A percentile compares a stretch with the other conserved stretches of the same genome.
Evolutionary conservation across 1,140 invertebrate species (phyloP).

Genomic region (Drosophila malerkotliana): DNA sequence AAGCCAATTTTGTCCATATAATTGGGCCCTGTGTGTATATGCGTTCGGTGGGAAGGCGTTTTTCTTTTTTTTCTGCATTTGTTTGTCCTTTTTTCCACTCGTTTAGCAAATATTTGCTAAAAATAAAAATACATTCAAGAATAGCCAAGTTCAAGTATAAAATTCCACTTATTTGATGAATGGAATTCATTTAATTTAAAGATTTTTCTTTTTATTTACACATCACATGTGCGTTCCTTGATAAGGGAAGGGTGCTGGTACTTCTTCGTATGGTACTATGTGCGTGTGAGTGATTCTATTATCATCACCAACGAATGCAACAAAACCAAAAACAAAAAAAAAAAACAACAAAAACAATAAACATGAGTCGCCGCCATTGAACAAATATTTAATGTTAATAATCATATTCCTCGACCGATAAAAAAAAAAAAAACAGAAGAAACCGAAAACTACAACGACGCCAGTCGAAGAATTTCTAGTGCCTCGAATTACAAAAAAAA

Average conservation of each 20-base stretch:
- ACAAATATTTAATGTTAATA: slow-evolving; percentile 75
- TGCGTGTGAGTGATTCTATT: slow-evolving; percentile 14
- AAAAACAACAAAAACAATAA: slow-evolving; percentile 9
- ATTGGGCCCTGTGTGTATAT: slow-evolving; percentile 15
- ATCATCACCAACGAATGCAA: slow-evolving; percentile 14
- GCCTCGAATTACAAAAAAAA: slow-evolving; percentile 50
- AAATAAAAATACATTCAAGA: slow-evolving; percentile 28
- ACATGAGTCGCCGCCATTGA: slow-evolving; percentile 53
- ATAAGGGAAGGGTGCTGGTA: slow-evolving; percentile 56
- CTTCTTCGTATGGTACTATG: neutral
- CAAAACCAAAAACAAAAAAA: slow-evolving; percentile 9
- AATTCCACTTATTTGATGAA: slow-evolving; percentile 18
- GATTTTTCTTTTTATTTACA: slow-evolving; percentile 52
- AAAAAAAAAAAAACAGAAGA: slow-evolving; percentile 37
- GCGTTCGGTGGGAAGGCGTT: slow-evolving; percentile 16
- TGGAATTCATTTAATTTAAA: slow-evolving; percentile 17
- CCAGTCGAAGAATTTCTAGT: slow-evolving; percentile 52
- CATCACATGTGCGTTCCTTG: slow-evolving; percentile 59
- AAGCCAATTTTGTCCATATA: neutral
- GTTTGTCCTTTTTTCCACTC: slow-evolving; percentile 44
- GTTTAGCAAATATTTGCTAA: slow-evolving; percentile 26
- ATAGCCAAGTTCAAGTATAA: slow-evolving; percentile 53
- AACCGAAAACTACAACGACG: slow-evolving; percentile 23
- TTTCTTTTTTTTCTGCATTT: neutral
- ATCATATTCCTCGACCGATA: slow-evolving; percentile 60